Evolutionary conservation across 2,888 invertebrate genomes (phyloP), one percentile per base, ranked within the genome.

Genomic region (Aphodius sticticus): DNA sequence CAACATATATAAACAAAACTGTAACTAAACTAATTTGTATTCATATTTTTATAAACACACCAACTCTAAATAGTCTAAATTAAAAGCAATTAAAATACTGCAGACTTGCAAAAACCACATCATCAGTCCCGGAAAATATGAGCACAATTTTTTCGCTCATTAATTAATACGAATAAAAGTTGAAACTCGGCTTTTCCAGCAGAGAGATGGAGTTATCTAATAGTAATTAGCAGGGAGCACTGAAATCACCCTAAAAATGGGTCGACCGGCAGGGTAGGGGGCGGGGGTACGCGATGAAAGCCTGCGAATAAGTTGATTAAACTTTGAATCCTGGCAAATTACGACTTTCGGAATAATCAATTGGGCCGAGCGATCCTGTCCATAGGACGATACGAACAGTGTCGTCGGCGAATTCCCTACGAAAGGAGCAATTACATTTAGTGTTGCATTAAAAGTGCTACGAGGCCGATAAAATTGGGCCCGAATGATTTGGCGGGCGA

Each of bases 271-370:
- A 12, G 79, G 80, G 53, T 53, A 37, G 77, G 79, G 53, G 53
- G 53, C 53, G 53, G 53, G 53, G 53, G 53, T 53, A 37, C 76
- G 79, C 76, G 81, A 83, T 83, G 81, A 84, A 84, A 84, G 81
- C 81, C 80, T 82, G 79, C 79, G 81, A 81, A 82, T 83, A 84
- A 84, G 82, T 84, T 82, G 81, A 81, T 83, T 84, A 83, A 78
- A 79, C 79, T 78, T 77, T 79, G 80, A 81, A 81, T 81, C 76
- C 78, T 72, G 81, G 77, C 76, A 81, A 82, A 82, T 82, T 81
- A 80, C 76, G 71, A 70, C 78, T 75, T 78, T 78, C 76, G 78
- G 76, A 53, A 78, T 76, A 78, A 78, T 78, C 78, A 78, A 78
- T 78, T 78, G 78, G 75, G 75, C 69, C 53, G 53, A 5, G 12